Base-by-base conservation (phyloP, 2,797 vertebrate species). In the Crocidura indochinensis region DNA sequence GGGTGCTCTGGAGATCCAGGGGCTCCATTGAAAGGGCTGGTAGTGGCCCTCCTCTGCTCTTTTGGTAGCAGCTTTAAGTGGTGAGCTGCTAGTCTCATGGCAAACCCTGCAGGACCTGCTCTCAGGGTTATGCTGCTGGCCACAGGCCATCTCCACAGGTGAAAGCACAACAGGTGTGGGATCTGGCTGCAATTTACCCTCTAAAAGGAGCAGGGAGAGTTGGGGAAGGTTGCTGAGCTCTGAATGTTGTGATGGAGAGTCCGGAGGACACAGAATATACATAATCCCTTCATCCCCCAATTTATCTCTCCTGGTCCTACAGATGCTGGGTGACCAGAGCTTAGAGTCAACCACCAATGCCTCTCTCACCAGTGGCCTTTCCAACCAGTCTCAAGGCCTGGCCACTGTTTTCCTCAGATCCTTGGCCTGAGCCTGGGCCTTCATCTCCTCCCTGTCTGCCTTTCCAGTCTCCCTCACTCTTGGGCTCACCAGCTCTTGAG, bases 401-500 rank as follows among this genome's bases (percentile, higher is more conserved):
- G 19, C 7, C 77, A 27, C 62, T 22, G 68, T 46, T 38, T 83
- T 94, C 29, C 46, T 77, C 49, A 86, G 84, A 79, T 6, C 29
- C 47, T 46, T 17, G 64, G 64, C 64, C 19, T 27, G 64, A 10
- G 60, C 31, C 67, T 38, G 38, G 62, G 49, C 10, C 51, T 73
- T 15, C 15, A 44, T 29, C 15, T 72, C 60, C 31, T 94, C 71
- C 67, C 65, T 27, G 1, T 75, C 83, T 90, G 53, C 62, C 49
- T 84, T 86, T 72, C 11, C 88, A 60, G 49, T n/a, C 5, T 29
- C 26, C 19, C 9, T 71, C 20, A 46, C 31, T 17, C 3, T 14
- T 3, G 62, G 17, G 15, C 81, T 90, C 89, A 62, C 62, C 31
- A 92, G 56, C 27, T 83, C 64, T 85, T 47, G 17, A 65, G 83